Conservation (phyloP, 2,888 invertebrate species). For the Agrochola macilenta region DNA sequence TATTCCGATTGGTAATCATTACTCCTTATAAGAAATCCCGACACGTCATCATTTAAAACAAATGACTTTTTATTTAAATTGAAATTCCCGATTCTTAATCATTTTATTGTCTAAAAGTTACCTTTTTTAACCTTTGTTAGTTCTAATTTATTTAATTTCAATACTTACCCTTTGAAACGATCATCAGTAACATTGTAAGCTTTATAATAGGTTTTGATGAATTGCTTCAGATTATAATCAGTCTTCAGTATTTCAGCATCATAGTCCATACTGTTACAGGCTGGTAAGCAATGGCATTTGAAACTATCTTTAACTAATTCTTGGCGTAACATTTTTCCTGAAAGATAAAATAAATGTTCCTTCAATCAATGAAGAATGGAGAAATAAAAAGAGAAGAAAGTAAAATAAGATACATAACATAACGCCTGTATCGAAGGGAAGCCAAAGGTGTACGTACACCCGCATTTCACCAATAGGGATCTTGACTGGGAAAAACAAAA, state of each 20-base stretch:
- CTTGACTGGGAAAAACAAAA: too few relatives aligned
- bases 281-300: slow-evolving; percentile 68
- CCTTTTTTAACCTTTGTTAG: neutral
- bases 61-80: neutral
- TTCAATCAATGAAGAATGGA: neutral
- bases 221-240: slow-evolving; percentile 80
- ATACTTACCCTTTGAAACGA: slow-evolving; percentile 11
- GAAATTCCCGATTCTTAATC: neutral
- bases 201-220: neutral
- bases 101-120: neutral
- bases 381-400: neutral
- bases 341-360: slow-evolving; percentile 14
- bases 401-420: neutral
- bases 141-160: neutral
- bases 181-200: neutral
- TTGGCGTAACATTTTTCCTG: slow-evolving; percentile 53
- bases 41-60: neutral
- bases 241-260: slow-evolving; percentile 92
- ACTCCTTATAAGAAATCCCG: neutral
- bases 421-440: neutral
- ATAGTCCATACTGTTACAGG: slow-evolving; percentile 91
- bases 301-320: slow-evolving; percentile 14
- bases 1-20: neutral
- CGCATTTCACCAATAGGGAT: neutral
- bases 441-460: neutral